Evolutionary conservation across 1,140 invertebrate genomes (phyloP), one percentile per base, ranked within the genome.

Genomic region (Armadillidium nasatum): DNA sequence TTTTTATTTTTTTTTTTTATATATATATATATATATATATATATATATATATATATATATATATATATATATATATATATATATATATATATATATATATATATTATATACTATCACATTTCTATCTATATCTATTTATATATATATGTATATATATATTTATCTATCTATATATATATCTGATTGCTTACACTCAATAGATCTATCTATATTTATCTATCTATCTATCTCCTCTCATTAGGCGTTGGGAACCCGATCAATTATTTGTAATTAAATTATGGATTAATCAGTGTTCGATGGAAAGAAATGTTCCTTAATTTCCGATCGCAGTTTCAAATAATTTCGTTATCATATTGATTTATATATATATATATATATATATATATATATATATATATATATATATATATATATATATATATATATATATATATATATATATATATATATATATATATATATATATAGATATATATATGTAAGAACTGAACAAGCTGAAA

Each of bases 301-400:
- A 19, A 60, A 19, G 19, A 60, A 60, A 60, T 19, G 50, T 60
- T 60, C 50, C 2, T 19, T 60, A 60, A 60, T 60, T 60, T 60
- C 2, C 7, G 7, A 60, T 60, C 50, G 50, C 19, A 60, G 50
- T 60, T 60, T 60, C 50, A 60, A 60, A 60, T 60, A 60, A 50
- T 50, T 50, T 50, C 46, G 46, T 50, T 50, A 50, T 15, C 9
- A 50, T 50, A 50, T 50, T 50, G 46, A 50, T 50, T 50, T 60
- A 60, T 60, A 60, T 60, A 60, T 60, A 60, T 60, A 60, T 60
- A 60, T 60, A 60, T 60, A 60, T 60, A 60, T 60, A 60, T 60
- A 60, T 60, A 60, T 50, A 60, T 60, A 60, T 60, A 60, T 60
- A 60, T 50, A 60, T 60, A 60, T 60, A 13, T 60, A 60, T 60